A percentile compares a stretch with the other conserved stretches of the same genome.
Conservation (phyloP, 2,113 vertebrate genomes). For the Hypanus sabinus region DNA sequence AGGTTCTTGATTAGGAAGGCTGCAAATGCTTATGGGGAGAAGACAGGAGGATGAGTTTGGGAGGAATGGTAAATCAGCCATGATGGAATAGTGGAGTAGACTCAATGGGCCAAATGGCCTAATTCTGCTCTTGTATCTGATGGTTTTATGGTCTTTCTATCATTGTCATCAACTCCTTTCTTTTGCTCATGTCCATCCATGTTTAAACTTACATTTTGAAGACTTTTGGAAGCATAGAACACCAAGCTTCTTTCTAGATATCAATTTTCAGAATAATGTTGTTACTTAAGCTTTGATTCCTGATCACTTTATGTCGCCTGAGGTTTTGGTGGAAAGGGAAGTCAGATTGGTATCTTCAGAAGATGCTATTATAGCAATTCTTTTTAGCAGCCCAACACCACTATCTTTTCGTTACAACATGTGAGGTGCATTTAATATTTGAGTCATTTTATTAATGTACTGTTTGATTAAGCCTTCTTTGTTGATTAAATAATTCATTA, state of each 20-base stretch:
- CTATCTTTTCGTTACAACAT: too few relatives aligned
- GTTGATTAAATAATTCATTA: too few relatives aligned
- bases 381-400: background rate
- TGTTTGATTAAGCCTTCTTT: too few relatives aligned
- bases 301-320: background rate
- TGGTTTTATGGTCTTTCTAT: background rate
- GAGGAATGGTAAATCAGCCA: too few relatives aligned
- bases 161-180: background rate
- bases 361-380: background rate
- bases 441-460: too few relatives aligned
- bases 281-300: background rate
- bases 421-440: background rate
- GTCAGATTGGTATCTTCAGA: background rate
- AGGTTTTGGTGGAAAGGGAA: background rate
- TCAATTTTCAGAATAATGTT: background rate
- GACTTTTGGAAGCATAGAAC: background rate
- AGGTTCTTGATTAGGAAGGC: too few relatives aligned
- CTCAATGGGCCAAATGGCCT: too few relatives aligned
- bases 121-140: too few relatives aligned
- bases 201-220: background rate
- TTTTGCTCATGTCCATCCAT: background rate
- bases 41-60: too few relatives aligned
- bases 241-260: background rate
- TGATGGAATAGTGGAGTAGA: too few relatives aligned
- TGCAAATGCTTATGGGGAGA: too few relatives aligned